Evolutionary conservation across 2,888 invertebrate species (phyloP).

Genomic region (Chymomyza fuscimana): DNA sequence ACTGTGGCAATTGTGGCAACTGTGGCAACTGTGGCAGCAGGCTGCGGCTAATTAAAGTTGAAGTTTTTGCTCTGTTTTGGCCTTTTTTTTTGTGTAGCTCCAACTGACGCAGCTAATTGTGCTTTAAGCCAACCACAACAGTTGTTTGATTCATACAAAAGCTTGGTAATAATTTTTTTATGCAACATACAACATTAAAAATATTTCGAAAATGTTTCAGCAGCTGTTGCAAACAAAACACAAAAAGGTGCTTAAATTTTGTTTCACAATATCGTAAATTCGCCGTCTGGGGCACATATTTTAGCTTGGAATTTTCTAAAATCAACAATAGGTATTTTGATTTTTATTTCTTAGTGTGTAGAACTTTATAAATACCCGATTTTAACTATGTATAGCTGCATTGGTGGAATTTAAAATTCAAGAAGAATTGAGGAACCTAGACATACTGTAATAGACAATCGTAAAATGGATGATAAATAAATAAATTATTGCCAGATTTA

Average conservation of each 20-base stretch:
- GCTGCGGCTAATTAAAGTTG: slow-evolving; percentile 3
- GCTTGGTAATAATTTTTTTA: slow-evolving; percentile 8
- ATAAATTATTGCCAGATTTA: too few species aligned
- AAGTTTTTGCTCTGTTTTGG: background rate
- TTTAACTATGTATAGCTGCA: too few species aligned
- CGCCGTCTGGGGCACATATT: background rate
- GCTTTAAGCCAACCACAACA: slow-evolving; percentile 25
- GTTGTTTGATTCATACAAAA: slow-evolving; percentile 53
- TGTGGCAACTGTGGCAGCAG: background rate
- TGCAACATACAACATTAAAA: slow-evolving; percentile 38
- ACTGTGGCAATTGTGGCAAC: background rate
- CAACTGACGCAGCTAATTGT: background rate
- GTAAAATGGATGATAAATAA: too few species aligned
- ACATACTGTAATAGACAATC: too few species aligned
- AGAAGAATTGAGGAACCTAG: too few species aligned
- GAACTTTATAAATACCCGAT: too few species aligned
- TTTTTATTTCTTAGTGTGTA: background rate
- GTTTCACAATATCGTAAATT: background rate
- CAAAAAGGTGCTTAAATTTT: background rate
- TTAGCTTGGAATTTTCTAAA: background rate
- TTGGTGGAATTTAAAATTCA: too few species aligned
- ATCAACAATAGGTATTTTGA: background rate
- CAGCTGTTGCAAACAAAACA: slow-evolving; percentile 35
- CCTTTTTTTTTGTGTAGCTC: background rate
- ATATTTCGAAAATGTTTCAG: slow-evolving; percentile 38